Evolutionary conservation across 2,797 vertebrate genomes (phyloP).

Genomic region (Danio albolineatus): DNA sequence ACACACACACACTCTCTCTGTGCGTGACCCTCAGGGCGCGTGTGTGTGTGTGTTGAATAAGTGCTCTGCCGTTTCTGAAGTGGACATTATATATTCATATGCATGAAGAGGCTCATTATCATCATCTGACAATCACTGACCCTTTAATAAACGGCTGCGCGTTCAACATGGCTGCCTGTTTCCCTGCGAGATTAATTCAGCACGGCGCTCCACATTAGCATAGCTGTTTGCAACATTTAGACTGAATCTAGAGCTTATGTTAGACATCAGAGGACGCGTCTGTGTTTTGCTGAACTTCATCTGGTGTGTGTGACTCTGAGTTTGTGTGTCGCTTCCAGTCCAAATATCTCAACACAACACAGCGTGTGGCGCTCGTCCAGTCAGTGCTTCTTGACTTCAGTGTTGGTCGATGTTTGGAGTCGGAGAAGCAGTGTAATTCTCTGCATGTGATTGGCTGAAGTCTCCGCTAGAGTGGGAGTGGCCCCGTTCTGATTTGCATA

Average conservation of each 20-base stretch:
- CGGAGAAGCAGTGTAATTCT: no score
- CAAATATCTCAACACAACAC: no score
- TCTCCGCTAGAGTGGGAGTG: no score
- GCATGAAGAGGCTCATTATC: slow-evolving; percentile 30
- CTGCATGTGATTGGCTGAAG: no score
- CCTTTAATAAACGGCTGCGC: not conserved
- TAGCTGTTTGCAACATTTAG: not conserved
- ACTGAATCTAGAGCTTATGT: not conserved
- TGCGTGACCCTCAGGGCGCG: slow-evolving; percentile 19
- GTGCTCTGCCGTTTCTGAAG: slow-evolving; percentile 21
- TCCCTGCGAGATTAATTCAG: not conserved
- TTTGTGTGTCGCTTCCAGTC: no score
- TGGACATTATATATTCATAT: slow-evolving; percentile 34
- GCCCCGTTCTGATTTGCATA: no score
- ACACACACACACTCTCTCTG: not conserved
- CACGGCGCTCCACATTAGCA: slow-evolving; percentile 4
- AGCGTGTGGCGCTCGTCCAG: no score
- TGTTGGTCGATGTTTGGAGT: no score
- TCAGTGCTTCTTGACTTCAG: no score
- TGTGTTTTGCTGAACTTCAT: not conserved
- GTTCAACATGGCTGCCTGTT: not conserved
- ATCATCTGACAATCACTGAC: slow-evolving; percentile 17
- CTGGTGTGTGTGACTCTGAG: no score
- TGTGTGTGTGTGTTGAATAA: slow-evolving; percentile 1
- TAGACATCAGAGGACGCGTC: not conserved